Evolutionary conservation across 1,140 invertebrate genomes (phyloP).

Genomic region (Tyrophagus putrescentiae): DNA sequence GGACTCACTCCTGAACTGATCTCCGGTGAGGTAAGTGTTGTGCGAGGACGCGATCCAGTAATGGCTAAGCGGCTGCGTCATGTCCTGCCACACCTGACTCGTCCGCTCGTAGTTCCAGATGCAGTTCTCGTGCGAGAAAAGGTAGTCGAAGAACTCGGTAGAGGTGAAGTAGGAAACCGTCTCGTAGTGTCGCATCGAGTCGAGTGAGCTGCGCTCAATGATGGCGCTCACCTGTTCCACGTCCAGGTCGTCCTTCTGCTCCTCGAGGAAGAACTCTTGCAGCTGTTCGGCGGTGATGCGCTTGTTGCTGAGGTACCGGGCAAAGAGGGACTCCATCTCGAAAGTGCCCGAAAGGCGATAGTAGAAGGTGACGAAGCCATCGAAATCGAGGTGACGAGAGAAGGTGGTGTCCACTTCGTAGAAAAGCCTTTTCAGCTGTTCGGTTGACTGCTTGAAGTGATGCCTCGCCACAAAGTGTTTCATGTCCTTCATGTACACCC

Average conservation of each 20-base stretch:
- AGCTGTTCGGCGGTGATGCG: conserved; percentile 60
- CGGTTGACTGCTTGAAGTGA: conserved; percentile 77
- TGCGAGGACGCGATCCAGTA: conserved; percentile 97
- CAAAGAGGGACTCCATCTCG: conserved; percentile 32
- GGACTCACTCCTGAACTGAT: conserved; percentile 91
- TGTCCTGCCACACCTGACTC: conserved; percentile 62
- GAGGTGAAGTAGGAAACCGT: conserved; percentile 31
- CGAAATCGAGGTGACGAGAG: conserved; percentile 68
- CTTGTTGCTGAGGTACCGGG: conserved; percentile 33
- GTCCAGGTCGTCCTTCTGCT: conserved; percentile 45
- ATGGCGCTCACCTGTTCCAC: conserved; percentile 23
- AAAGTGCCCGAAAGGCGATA: conserved; percentile 49
- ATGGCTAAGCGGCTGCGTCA: conserved; percentile 73
- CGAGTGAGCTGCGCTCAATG: conserved; percentile 27
- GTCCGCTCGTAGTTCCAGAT: conserved; percentile 63
- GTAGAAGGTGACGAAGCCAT: conserved; percentile 73
- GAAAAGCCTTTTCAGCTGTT: conserved; percentile 60
- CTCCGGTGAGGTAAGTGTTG: conserved; percentile 94
- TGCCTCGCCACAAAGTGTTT: conserved; percentile 76
- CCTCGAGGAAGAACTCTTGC: conserved; percentile 55
- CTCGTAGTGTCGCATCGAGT: conserved; percentile 17
- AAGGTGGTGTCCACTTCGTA: conserved; percentile 63
- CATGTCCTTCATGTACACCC: conserved; percentile 72
- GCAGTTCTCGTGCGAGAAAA: conserved; percentile 86
- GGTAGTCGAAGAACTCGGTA: conserved; percentile 63